Conservation (phyloP, 2,797 vertebrate species). For the Diplodus sargus region DNA sequence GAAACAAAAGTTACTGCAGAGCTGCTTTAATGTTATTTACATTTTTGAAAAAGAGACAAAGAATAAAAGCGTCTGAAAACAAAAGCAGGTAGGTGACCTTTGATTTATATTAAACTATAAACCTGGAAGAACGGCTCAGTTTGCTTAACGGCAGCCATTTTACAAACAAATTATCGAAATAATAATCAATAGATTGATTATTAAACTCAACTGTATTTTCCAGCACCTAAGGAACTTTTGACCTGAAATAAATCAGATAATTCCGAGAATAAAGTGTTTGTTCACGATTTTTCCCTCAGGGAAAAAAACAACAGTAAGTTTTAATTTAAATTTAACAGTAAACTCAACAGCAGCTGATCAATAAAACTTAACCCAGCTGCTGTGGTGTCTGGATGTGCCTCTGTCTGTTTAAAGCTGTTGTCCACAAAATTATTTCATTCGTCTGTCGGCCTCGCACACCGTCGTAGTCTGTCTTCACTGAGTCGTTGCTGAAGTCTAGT, state of each 20-base stretch:
- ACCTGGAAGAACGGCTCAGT: not conserved
- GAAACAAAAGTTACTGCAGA: not conserved
- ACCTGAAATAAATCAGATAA: not conserved
- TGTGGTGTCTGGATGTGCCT: not conserved
- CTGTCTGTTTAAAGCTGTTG: too few species aligned
- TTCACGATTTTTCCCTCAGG: not conserved
- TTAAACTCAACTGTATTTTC: too few species aligned
- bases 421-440: not conserved
- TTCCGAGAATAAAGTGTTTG: not conserved
- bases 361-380: too few species aligned
- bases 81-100: not conserved
- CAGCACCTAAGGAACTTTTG: not conserved
- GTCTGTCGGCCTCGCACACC: too few species aligned
- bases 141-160: not conserved
- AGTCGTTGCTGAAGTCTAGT: too few species aligned
- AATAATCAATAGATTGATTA: too few species aligned
- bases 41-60: not conserved
- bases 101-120: not conserved
- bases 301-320: too few species aligned
- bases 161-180: not conserved
- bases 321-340: too few species aligned
- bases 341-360: too few species aligned
- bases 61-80: not conserved
- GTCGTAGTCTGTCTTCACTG: too few species aligned
- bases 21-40: not conserved